A percentile compares a stretch with the other conserved stretches of the same genome.
These are phyloP conservation scores for Platycheirus albimanus DNA, from an alignment of 2,888 invertebrate genomes.

Conservation along the genomic window DNA sequence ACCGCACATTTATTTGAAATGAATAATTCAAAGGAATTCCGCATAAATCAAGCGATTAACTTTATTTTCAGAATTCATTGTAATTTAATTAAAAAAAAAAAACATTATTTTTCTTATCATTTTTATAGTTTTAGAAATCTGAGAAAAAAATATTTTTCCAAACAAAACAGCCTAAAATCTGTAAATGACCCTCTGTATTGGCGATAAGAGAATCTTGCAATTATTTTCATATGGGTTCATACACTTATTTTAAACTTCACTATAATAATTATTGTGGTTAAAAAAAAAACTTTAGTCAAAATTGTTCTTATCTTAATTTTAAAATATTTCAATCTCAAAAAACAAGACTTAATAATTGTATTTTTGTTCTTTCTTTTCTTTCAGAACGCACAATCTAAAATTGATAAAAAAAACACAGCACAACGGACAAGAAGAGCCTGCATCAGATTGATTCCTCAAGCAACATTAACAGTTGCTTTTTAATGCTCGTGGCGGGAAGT, in stretches of 20 bases:
- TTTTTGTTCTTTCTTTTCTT: constrained; percentile 43
- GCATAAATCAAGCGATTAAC: too few species aligned
- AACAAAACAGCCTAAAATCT: too few species aligned
- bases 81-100: too few species aligned
- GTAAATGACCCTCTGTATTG: background rate
- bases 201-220: background rate
- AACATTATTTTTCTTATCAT: too few species aligned
- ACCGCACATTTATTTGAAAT: too few species aligned
- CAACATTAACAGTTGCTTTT: constrained; percentile 26
- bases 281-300: background rate
- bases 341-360: background rate
- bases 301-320: background rate
- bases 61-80: too few species aligned
- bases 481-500: constrained; percentile 56
- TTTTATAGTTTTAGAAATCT: too few species aligned
- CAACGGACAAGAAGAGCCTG: constrained; percentile 18
- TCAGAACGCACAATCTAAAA: constrained; percentile 47
- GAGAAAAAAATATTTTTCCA: too few species aligned
- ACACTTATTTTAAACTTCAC: background rate
- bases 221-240: background rate
- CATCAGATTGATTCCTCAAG: constrained; percentile 20
- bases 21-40: too few species aligned
- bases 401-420: constrained; percentile 34
- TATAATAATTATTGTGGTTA: background rate
- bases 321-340: background rate